Evolutionary conservation across 2,113 vertebrate species (phyloP).

Genomic region (Microcebus jonahi): DNA sequence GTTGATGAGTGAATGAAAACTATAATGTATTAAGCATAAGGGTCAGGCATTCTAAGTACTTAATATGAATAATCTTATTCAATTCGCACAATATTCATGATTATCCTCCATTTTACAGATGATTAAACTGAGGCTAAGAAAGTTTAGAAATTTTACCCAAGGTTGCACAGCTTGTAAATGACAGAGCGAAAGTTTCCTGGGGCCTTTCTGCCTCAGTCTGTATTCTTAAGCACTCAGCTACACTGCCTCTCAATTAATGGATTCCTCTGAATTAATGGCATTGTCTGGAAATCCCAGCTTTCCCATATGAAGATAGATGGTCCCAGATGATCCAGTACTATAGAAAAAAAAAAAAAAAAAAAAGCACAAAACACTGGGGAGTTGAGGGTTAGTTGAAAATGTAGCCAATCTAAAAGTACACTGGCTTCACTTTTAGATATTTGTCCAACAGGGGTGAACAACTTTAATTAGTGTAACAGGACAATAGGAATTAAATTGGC

Average conservation of each 20-base stretch:
- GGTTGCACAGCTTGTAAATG: neutral
- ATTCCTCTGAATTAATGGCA: constrained; percentile 57
- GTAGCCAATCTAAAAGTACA: constrained; percentile 84
- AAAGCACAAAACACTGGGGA: constrained; percentile 36
- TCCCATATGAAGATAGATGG: constrained; percentile 56
- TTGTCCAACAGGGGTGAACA: constrained; percentile 79
- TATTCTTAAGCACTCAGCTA: neutral
- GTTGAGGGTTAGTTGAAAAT: constrained; percentile 75
- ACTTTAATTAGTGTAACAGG: constrained; percentile 87
- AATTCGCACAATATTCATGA: neutral
- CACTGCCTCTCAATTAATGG: constrained; percentile 26
- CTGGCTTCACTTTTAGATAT: constrained; percentile 83
- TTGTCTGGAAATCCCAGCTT: constrained; percentile 69
- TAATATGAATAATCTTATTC: neutral
- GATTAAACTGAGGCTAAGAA: constrained; percentile 51
- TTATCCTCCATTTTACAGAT: constrained; percentile 36
- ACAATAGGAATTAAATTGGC: constrained; percentile 90
- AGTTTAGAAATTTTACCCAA: constrained; percentile 26
- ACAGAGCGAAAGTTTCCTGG: constrained; percentile 3
- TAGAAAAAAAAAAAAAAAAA: neutral
- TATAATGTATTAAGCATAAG: neutral
- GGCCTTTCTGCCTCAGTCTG: neutral
- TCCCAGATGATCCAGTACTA: constrained; percentile 64
- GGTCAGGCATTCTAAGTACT: neutral
- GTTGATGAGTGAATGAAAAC: neutral